These are phyloP conservation scores for Helicoverpa zea DNA, from an alignment of 1,140 invertebrate genomes.

Conservation along the genomic window DNA sequence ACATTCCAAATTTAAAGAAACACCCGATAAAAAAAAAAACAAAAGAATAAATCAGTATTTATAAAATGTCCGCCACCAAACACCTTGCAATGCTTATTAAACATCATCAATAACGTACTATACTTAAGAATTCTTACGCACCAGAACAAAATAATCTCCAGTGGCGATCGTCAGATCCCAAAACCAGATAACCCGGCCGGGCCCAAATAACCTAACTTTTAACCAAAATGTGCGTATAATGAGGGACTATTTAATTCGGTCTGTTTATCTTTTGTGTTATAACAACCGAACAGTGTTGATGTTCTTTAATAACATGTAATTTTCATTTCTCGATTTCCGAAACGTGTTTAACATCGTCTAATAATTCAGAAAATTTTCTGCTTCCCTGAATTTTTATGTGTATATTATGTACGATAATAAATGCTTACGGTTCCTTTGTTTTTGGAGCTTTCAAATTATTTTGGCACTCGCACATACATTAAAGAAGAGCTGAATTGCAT, in stretches of 20 bases:
- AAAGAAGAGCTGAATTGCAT: not conserved
- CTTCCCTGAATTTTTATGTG: constrained; percentile 71
- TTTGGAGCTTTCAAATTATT: constrained; percentile 11
- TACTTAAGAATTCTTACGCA: constrained; percentile 53
- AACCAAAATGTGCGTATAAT: constrained; percentile 80
- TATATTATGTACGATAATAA: constrained; percentile 56
- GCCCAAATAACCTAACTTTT: constrained; percentile 78
- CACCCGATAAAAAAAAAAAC: constrained; percentile 4
- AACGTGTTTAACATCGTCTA: constrained; percentile 77
- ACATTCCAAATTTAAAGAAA: not conserved
- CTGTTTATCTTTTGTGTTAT: constrained; percentile 83
- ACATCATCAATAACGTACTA: constrained; percentile 42
- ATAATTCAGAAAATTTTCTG: constrained; percentile 66
- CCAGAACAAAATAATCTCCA: constrained; percentile 74
- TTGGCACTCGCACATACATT: constrained; percentile 23
- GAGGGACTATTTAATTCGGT: constrained; percentile 80
- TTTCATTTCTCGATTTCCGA: constrained; percentile 79
- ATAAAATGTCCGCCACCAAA: constrained; percentile 24
- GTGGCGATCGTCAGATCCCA: constrained; percentile 71
- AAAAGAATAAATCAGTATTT: constrained; percentile 42
- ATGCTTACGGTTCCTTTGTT: constrained; percentile 57
- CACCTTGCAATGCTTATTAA: constrained; percentile 49
- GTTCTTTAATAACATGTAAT: constrained; percentile 85
- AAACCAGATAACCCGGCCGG: constrained; percentile 72
- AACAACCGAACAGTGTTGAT: constrained; percentile 82